Percentiles rank a stretch among this genome's conserved stretches.
These are phyloP conservation scores for Allolobophora icterica DNA, from an alignment of 2,888 invertebrate genomes.

Conservation along the genomic window DNA sequence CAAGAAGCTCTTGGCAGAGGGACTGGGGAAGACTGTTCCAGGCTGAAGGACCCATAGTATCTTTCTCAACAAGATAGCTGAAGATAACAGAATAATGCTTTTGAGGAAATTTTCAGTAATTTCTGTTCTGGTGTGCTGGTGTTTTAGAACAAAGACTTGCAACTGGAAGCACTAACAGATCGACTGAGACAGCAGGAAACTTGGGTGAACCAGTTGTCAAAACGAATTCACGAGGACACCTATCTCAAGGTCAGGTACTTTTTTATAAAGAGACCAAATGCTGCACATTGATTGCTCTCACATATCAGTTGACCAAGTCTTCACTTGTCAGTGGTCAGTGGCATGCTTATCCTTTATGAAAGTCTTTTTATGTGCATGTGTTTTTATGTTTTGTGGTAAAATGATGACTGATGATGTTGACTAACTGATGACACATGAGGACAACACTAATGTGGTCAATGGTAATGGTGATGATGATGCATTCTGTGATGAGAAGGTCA, in stretches of 20 bases:
- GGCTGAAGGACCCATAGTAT: too few species aligned
- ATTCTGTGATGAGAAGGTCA: neutral
- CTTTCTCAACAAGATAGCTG: too few species aligned
- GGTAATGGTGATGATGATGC: neutral
- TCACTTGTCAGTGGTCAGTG: neutral
- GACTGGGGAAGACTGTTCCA: too few species aligned
- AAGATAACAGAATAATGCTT: too few species aligned
- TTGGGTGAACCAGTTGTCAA: conserved; percentile 20
- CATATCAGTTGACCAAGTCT: neutral
- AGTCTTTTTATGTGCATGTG: neutral
- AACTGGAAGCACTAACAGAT: neutral
- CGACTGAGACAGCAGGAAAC: conserved; percentile 14
- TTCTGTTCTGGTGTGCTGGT: neutral
- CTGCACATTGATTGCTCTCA: neutral
- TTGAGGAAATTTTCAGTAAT: neutral
- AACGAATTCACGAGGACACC: conserved; percentile 1
- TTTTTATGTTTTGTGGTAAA: neutral
- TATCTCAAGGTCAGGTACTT: neutral
- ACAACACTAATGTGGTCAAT: neutral
- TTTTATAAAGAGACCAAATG: neutral
- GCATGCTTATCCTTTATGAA: neutral
- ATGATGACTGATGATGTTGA: neutral
- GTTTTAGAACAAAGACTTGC: conserved; percentile 6
- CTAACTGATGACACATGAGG: neutral
- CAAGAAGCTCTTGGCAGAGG: too few species aligned